phyloP scores from a whole-genome alignment of 2,888 invertebrate genomes.

The Hirtodrosophila histrioides region DNA sequence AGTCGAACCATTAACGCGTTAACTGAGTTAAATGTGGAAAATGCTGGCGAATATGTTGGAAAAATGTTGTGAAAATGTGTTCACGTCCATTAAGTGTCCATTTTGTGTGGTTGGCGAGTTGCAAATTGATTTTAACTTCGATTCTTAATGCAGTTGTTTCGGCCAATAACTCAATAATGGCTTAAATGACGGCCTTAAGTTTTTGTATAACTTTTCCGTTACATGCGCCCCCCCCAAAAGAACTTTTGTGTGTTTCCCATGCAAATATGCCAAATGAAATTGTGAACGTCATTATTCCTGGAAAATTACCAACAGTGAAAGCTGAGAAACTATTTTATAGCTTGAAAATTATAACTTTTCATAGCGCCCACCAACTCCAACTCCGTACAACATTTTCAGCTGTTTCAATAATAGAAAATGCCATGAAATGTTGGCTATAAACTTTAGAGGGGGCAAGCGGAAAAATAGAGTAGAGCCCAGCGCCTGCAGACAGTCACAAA shows the following conservation, averaged over 20 bases:
- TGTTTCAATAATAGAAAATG: constrained; percentile 38
- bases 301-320: constrained; percentile 16
- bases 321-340: constrained; percentile 38
- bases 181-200: constrained; percentile 17
- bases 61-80: constrained; percentile 1
- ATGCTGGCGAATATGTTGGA: constrained; percentile 14
- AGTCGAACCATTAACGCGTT: constrained; percentile 50
- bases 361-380: constrained; percentile 7
- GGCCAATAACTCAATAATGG: constrained; percentile 40
- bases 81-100: constrained; percentile 34
- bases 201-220: neutral
- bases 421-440: neutral
- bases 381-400: constrained; percentile 17
- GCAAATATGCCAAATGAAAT: constrained; percentile 30
- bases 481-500: constrained; percentile 23
- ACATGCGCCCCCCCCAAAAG: constrained; percentile 3
- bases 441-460: neutral
- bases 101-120: constrained; percentile 20
- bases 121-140: constrained; percentile 70
- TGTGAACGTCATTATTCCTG: constrained; percentile 28
- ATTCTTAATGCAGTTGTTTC: constrained; percentile 58
- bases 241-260: neutral
- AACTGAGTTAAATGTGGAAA: constrained; percentile 38
- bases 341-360: constrained; percentile 45
- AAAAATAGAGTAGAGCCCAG: neutral